Evolutionary conservation across 2,797 vertebrate genomes (phyloP).

Genomic region (Alcedo quadribrachys): DNA sequence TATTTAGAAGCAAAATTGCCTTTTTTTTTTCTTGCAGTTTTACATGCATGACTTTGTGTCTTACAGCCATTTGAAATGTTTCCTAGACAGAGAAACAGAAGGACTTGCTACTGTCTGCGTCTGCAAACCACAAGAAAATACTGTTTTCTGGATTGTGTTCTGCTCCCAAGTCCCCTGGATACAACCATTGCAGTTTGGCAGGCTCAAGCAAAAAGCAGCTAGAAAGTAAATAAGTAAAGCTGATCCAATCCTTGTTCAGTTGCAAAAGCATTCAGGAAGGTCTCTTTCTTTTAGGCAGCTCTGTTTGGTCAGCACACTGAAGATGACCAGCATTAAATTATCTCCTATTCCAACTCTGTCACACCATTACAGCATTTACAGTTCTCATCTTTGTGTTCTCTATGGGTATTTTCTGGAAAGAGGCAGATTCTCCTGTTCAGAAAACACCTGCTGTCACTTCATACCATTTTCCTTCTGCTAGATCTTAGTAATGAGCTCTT

Average conservation of each 20-base stretch:
- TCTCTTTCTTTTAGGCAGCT: background rate
- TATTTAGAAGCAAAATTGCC: background rate
- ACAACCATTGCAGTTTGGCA: background rate
- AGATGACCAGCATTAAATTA: background rate
- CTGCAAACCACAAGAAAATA: background rate
- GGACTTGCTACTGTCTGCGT: background rate
- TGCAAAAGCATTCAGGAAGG: background rate
- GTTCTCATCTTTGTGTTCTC: background rate
- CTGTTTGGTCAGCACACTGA: background rate
- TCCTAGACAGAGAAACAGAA: background rate
- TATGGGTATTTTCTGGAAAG: background rate
- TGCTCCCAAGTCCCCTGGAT: background rate
- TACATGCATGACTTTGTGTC: background rate
- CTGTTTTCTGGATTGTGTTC: background rate
- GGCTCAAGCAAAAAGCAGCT: background rate
- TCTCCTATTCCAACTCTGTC: background rate
- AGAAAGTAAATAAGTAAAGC: background rate
- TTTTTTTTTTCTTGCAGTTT: background rate
- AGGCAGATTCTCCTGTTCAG: background rate
- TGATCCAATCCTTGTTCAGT: background rate
- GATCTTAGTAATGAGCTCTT: background rate
- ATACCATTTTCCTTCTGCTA: background rate
- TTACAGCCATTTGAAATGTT: background rate
- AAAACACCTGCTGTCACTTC: conserved; percentile 24
- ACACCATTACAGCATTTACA: background rate